phyloP scores from a whole-genome alignment of 2,888 invertebrate genomes.

The Helleia helle region DNA sequence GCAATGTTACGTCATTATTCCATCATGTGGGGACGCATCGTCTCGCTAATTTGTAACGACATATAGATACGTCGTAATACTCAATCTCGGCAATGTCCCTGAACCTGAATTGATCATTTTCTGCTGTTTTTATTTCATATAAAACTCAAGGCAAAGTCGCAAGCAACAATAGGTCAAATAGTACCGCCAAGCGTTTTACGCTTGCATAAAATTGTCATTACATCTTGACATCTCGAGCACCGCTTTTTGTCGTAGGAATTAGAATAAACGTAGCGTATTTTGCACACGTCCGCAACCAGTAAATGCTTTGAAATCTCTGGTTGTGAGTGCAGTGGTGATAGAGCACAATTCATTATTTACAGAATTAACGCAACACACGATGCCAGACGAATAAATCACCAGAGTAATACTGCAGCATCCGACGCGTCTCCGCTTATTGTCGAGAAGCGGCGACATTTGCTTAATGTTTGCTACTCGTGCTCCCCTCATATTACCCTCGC shows the following conservation, averaged over 20 bases:
- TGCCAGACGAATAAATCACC: slow-evolving; percentile 70
- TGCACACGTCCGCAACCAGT: not conserved
- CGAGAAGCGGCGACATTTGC: slow-evolving; percentile 39
- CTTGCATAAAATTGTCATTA: not conserved
- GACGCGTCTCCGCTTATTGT: slow-evolving; percentile 52
- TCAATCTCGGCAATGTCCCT: no score
- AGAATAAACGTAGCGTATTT: not conserved
- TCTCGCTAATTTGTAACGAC: no score
- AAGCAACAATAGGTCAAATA: no score
- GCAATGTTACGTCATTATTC: no score
- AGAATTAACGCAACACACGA: slow-evolving; percentile 52
- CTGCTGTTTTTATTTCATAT: no score
- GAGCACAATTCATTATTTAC: slow-evolving; percentile 49
- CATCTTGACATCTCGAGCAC: not conserved
- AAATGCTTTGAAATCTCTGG: not conserved
- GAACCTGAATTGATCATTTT: no score
- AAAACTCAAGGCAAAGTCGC: no score
- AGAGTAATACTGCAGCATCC: slow-evolving; percentile 63
- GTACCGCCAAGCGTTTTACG: no score
- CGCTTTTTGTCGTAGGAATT: not conserved
- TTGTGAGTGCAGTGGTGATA: slow-evolving; percentile 22
- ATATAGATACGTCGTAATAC: no score
- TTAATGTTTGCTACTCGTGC: slow-evolving; percentile 31
- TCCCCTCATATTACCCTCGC: slow-evolving; percentile 20
- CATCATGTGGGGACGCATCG: no score